Evolutionary conservation across 2,797 vertebrate genomes (phyloP), one percentile per base, ranked within the genome.

Genomic region (Micropoecilia bifurca): DNA sequence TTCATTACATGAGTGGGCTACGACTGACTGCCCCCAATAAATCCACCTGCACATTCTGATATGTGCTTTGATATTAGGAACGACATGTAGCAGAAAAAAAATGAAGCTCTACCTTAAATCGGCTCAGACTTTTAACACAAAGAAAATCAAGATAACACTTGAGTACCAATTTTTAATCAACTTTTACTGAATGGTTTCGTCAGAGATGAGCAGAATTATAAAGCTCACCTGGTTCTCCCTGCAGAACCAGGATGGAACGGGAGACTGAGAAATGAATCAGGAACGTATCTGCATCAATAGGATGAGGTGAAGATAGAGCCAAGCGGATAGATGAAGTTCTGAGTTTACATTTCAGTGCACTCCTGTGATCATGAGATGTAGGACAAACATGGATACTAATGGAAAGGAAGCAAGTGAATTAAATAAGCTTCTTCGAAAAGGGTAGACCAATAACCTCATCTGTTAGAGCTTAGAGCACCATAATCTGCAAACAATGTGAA

Each of bases 1-100:
- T 93, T 95, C 93, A 93, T 95, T 95, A 94, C 89, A 92, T 73
- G 89, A 91, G 89, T 87, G 87, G 86, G 87, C 87, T 86, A 82
- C 10, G 41, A 90, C 91, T 88, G 92, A 87, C 89, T 93, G 91
- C 89, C 84, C 88, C 88, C 68, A 84, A 92, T 95, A 94, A 94
- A 95, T 95, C 92, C 91, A 93, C 92, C 91, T 93, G 82, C 86
- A 88, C 87, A 89, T 93, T 92, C 86, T 89, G 87, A 92, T 86
- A 80, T 76, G 59, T 79, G 85, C 85, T 87, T 88, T 85, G 88
- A 91, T 87, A 93, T 92, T 86, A 80, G 76, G 78, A 72, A 83
- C 80, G 74, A 88, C 80, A 48, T 43, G 55, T 83, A 84, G 80
- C 93, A 91, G n/a, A 71, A 45, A 69, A 83, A 92, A 92, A 88